Base-by-base conservation (phyloP, 2,113 vertebrate species). In the Egretta garzetta region DNA sequence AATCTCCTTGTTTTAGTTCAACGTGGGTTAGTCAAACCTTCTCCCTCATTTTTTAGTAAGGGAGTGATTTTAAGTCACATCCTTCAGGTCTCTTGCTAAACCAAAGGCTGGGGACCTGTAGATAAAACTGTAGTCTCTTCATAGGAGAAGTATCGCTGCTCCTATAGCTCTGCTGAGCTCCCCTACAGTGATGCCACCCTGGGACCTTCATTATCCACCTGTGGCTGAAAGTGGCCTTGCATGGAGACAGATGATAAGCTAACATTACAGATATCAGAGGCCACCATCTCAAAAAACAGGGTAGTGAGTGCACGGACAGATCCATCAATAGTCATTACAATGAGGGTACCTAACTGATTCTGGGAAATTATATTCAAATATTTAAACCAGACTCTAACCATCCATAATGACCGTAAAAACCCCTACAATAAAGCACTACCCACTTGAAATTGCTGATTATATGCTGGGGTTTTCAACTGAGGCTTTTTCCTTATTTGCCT, bases 401-500 rank as follows among this genome's bases (percentile, higher is more conserved):
- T 95, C 86, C 89, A 70, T 96, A 92, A 97, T 95, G 80, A 95
- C 80, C 1, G 1, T 92, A 93, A 97, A 97, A 96, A 84, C n/a
- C 63, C 33, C 60, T 84, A 66, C 84, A 91, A 68, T 53, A 53
- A 87, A 96, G 89, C 73, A 96, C 88, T 95, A 75, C 67, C 73
- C 27, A 56, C 28, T 92, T 91, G 73, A 75, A 95, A 96, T 94
- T 94, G 74, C 77, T 92, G 88, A 75, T 91, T 93, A 58, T 92
- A 87, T 26, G 56, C 64, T 72, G 49, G 64, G 83, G 53, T 97
- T 96, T 97, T 97, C 96, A 95, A 15, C 43, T 21, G 68, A 96
- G 80, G 95, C 95, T 97, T 97, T 96, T 91, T 96, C 70, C 95
- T 95, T 96, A 82, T 96, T 96, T 97, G 84, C 93, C 83, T 97